Evolutionary conservation across 2,888 invertebrate species (phyloP), one percentile per base, ranked within the genome.

Genomic region (Drosophila quasianomalipes): DNA sequence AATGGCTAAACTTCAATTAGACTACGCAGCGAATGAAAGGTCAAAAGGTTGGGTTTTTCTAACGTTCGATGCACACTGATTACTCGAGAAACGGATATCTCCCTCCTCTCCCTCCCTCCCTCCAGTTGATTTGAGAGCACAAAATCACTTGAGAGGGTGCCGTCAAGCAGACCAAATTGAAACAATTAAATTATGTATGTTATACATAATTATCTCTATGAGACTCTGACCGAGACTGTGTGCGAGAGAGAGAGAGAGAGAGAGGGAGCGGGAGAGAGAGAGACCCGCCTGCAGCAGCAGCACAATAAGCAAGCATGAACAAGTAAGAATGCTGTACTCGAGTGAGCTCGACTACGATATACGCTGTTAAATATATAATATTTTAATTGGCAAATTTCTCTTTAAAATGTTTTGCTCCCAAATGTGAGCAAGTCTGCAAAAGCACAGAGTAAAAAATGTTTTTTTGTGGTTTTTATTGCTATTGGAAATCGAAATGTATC

Each of bases 111-210:
- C 33, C n/a, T 47, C 22, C 47, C 47, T 47, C 22, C 6, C 14
- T 0, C 0, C 44, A 44, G 44, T 22, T 37, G 39, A 28, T 39
- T 39, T 28, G 19, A 55, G 16, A 26, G 19, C 44, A 47, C n/a
- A 47, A 16, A 61, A 68, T 72, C 52, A 67, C 44, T 57, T 57
- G 65, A 71, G 66, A 63, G 74, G 76, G 65, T 68, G 79, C 74
- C 65, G 66, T 66, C 65, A 53, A 66, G 62, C 51, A 66, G 61
- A 61, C 59, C 47, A 83, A 83, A 83, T 83, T 83, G 70, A 83
- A 83, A 76, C 81, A 85, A 83, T 83, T 83, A 85, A 85, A 83
- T 85, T 72, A 83, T 83, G 83, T 70, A 83, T 83, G 83, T 71
- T 76, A 73, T 59, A 79, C 76, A 85, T 83, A 83, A 85, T 83